Percentiles rank a stretch among this genome's conserved stretches.
Conservation (phyloP, 2,888 invertebrate genomes). For the Thera britannica region DNA sequence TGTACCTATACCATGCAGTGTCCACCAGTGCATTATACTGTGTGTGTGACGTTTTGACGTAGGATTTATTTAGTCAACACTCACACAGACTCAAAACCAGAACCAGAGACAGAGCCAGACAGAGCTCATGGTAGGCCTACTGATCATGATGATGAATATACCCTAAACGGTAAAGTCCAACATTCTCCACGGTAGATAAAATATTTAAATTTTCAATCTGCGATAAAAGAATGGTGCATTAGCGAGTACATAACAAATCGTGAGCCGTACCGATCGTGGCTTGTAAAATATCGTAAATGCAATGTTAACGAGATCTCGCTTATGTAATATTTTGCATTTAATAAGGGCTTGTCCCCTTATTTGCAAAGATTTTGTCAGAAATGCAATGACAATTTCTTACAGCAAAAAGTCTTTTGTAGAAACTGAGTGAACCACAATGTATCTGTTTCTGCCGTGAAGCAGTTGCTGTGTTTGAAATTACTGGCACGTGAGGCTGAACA, state of each 20-base stretch:
- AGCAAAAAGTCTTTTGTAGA: neutral
- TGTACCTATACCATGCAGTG: too few relatives aligned
- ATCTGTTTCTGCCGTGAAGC: too few relatives aligned
- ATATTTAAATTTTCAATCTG: constrained; percentile 26
- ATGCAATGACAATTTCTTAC: neutral
- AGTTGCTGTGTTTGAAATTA: too few relatives aligned
- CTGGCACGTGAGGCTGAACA: too few relatives aligned
- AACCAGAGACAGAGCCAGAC: too few relatives aligned
- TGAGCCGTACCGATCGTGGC: constrained; percentile 55
- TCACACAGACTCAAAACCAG: too few relatives aligned
- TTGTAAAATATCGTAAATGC: constrained; percentile 75
- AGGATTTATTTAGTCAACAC: too few relatives aligned
- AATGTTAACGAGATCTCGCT: constrained; percentile 77
- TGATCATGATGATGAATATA: neutral
- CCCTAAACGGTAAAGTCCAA: constrained; percentile 7
- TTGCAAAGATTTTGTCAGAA: neutral
- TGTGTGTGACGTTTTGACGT: too few relatives aligned
- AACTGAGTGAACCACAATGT: neutral
- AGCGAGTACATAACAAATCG: constrained; percentile 46
- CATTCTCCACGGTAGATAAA: constrained; percentile 17
- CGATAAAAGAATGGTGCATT: constrained; percentile 30
- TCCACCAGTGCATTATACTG: too few relatives aligned
- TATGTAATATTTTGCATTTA: constrained; percentile 83
- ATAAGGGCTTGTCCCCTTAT: constrained; percentile 60
- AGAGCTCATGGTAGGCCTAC: too few relatives aligned